phyloP scores from a whole-genome alignment of 1,140 invertebrate genomes.

The Phymastichus coffea region DNA sequence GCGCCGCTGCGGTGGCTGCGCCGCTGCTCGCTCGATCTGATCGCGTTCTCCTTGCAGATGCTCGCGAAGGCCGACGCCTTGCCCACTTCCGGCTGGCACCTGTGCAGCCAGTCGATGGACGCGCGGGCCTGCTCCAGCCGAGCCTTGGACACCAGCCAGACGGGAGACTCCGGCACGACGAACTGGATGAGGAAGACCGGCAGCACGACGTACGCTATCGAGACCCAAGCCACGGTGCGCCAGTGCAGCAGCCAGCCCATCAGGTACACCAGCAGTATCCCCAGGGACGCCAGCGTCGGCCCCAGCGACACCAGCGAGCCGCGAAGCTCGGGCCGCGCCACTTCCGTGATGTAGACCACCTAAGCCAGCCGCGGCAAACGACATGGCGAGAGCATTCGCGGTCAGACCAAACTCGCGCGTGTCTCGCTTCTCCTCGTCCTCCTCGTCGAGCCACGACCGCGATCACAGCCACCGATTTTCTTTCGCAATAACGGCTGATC shows the following conservation, averaged over 20 bases:
- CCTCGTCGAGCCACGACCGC: no score
- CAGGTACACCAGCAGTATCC: constrained; percentile 61
- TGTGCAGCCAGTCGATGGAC: constrained; percentile 55
- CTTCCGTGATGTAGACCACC: constrained; percentile 67
- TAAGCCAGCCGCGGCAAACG: no score
- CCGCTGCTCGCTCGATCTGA: constrained; percentile 45
- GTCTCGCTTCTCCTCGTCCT: no score
- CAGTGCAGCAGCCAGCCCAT: constrained; percentile 63
- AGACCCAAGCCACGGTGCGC: constrained; percentile 60
- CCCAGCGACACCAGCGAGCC: constrained; percentile 60
- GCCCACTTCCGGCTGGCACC: constrained; percentile 33
- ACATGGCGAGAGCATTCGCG: no score
- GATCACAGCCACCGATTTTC: no score
- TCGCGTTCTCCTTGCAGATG: constrained; percentile 52
- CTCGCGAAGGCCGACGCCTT: constrained; percentile 44
- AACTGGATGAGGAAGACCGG: constrained; percentile 59
- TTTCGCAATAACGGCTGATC: no score
- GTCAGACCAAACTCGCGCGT: no score
- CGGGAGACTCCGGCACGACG: constrained; percentile 70
- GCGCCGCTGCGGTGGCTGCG: constrained; percentile 38
- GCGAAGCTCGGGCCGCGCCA: constrained; percentile 60
- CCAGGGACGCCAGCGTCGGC: constrained; percentile 59
- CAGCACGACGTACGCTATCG: constrained; percentile 58
- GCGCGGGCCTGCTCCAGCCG: constrained; percentile 58
- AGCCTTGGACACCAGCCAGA: constrained; percentile 62